phyloP scores from a whole-genome alignment of 2,797 vertebrate species.

The Neosilurus hyrtlii region DNA sequence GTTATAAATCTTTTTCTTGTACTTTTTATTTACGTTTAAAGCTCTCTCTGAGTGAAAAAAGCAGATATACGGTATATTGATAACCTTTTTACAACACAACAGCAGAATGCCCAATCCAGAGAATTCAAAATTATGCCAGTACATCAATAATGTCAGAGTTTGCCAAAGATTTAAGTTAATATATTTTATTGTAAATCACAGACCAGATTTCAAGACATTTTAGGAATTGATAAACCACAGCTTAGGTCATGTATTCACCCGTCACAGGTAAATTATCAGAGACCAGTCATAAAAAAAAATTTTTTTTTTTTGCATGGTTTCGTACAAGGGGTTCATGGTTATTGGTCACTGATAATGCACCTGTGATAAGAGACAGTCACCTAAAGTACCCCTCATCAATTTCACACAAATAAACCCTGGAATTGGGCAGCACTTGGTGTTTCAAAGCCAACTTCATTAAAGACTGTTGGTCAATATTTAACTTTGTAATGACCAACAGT shows the following conservation, averaged over 20 bases:
- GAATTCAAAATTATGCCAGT: no score
- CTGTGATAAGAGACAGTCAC: background rate
- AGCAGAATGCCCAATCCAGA: no score
- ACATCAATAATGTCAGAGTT: no score
- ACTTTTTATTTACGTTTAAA: background rate
- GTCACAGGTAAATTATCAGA: no score
- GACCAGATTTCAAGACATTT: no score
- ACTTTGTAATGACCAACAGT: background rate
- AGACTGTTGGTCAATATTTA: background rate
- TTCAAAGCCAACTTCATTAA: background rate
- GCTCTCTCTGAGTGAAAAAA: background rate
- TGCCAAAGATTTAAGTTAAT: no score
- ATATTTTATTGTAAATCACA: no score
- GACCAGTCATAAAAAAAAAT: background rate
- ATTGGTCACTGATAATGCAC: background rate
- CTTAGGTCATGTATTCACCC: no score
- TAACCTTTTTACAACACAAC: no score
- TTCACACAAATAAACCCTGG: background rate
- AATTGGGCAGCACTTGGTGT: background rate
- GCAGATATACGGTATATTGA: background rate
- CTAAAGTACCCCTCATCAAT: background rate
- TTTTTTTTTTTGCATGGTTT: background rate
- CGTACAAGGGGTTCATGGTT: background rate
- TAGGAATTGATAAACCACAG: no score
- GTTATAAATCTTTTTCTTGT: background rate